Conservation (phyloP, 1,140 invertebrate genomes). For the Megalopta genalis region DNA sequence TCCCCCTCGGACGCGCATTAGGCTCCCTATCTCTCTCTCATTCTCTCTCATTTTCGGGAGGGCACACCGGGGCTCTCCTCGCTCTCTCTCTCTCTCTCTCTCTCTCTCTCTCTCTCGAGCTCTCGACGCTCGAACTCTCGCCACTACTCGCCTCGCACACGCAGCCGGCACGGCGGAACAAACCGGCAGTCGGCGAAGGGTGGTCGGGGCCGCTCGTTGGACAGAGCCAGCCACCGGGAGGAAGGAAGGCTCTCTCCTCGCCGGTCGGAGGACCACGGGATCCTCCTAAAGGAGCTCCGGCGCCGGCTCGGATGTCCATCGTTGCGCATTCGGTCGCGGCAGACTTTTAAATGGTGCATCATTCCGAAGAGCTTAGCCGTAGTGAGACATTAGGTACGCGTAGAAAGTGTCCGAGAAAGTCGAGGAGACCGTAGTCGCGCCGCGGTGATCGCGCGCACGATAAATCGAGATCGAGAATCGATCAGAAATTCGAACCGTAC, state of each 20-base stretch:
- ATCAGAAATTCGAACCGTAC: too few relatives aligned
- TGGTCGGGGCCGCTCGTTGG: background rate
- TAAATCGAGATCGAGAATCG: too few relatives aligned
- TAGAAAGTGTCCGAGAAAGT: conserved; percentile 77
- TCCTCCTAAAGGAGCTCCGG: background rate
- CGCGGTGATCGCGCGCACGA: background rate
- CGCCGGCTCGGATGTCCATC: conserved; percentile 16
- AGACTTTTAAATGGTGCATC: conserved; percentile 77
- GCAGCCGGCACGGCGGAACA: too few relatives aligned
- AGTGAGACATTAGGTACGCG: conserved; percentile 75
- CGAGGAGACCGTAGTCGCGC: conserved; percentile 73
- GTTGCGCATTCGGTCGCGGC: conserved; percentile 23
- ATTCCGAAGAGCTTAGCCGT: conserved; percentile 69
- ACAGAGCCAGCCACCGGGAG: too few relatives aligned
- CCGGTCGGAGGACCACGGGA: background rate
- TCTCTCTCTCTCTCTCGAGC: too few relatives aligned
- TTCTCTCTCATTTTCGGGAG: too few relatives aligned
- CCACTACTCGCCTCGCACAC: too few relatives aligned
- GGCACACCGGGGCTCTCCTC: too few relatives aligned
- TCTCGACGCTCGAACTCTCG: too few relatives aligned
- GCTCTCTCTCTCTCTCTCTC: too few relatives aligned
- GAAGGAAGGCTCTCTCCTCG: background rate
- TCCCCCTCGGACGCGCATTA: background rate
- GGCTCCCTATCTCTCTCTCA: too few relatives aligned
- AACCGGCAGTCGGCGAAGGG: background rate